Evolutionary conservation across 2,797 vertebrate species (phyloP).

Genomic region (Bradypus variegatus): DNA sequence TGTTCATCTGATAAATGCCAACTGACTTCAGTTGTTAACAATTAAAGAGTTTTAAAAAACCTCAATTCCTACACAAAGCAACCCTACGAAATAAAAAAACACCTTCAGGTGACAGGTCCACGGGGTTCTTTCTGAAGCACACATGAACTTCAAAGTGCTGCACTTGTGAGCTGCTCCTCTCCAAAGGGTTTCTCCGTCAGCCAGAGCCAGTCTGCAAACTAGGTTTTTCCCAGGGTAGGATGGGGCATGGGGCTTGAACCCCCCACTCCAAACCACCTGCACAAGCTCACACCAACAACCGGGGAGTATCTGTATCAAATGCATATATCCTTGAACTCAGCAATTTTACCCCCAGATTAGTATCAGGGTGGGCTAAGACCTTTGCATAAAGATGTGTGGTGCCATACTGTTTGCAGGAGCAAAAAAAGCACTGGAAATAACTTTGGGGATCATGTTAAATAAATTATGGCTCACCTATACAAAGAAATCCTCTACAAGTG

Average conservation of each 20-base stretch:
- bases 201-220: not conserved
- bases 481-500: accelerated
- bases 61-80: too few relatives aligned
- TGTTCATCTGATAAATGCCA: not conserved
- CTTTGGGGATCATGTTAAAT: not conserved
- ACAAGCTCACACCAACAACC: not conserved
- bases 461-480: not conserved
- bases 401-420: not conserved
- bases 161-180: not conserved
- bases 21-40: not conserved
- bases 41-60: too few relatives aligned
- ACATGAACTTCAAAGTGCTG: not conserved
- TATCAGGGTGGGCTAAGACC: not conserved
- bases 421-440: not conserved
- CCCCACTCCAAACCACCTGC: not conserved
- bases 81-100: too few relatives aligned
- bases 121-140: not conserved
- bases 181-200: not conserved
- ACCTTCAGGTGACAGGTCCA: too few relatives aligned
- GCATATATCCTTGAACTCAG: not conserved
- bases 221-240: not conserved
- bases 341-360: not conserved
- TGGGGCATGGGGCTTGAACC: too few relatives aligned
- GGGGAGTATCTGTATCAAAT: not conserved
- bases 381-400: not conserved